Evolutionary conservation across 2,797 vertebrate species (phyloP), one percentile per base, ranked within the genome.

Genomic region (Xiphorhynchus erythropygius): DNA sequence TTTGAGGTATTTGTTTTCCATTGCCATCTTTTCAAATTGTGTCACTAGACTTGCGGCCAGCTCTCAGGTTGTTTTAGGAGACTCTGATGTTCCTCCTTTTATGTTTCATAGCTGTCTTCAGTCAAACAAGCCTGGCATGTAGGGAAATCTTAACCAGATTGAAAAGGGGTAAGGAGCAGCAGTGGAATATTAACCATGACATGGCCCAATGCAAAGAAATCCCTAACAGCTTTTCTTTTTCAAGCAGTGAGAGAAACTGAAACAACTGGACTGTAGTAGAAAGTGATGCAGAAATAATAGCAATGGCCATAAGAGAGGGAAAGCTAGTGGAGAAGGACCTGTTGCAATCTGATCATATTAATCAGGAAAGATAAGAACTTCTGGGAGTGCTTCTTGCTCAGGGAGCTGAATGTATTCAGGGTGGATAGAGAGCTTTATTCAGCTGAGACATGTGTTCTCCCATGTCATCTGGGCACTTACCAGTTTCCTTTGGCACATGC

Each of bases 1-100:
- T 90, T 71, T 6, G 18, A 83, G 37, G 35, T 78, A 9, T 87
- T 96, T 95, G 42, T 25, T 96, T 95, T 89, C 77, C 44, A 60
- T 62, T 92, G 60, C 76, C 21, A 55, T 73, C 76, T 71, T 88
- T 94, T 68, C 41, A 86, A 90, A 70, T 27, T 19, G 2, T 60
- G 57, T 50, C 80, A 50, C 44, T 89, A 89, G 55, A 78, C 23
- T 83, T 81, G 32, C 2, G 13, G 46, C 44, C 82, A 68, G 83
- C 42, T 64, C 37, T 90, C 81, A 50, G 19, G 35, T 84, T 91
- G 57, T 65, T 94, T 69, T 65, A 57, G 37, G 63, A 85, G 70
- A 19, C 37, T 90, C 84, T 88, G 71, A 84, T 95, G 24, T 70
- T 83, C 46, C 17, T 90, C 37, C 46, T 90, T 92, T 84, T 56